A percentile compares a stretch with the other conserved stretches of the same genome.
Evolutionary conservation across 2,797 vertebrate species (phyloP).

Genomic region (Buphagus erythrorhynchus): DNA sequence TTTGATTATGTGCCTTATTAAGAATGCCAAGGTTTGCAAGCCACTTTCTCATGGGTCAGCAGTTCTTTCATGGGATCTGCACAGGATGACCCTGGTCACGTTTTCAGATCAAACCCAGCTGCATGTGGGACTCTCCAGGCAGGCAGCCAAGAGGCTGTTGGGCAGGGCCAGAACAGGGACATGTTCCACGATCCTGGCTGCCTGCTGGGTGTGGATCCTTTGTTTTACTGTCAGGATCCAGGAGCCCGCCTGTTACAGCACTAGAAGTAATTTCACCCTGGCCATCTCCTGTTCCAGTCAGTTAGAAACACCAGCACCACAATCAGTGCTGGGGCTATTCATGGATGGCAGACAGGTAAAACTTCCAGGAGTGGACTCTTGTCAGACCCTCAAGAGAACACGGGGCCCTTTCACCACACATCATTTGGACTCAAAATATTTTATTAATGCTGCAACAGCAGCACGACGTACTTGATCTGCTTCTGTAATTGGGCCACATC

Average conservation of each 20-base stretch:
- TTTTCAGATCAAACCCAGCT: not conserved
- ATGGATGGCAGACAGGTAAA: not conserved
- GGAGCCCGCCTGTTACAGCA: not conserved
- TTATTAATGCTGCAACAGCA: not conserved
- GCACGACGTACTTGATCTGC: not conserved
- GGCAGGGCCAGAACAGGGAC: not conserved
- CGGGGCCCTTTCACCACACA: accelerated
- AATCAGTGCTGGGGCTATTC: not conserved
- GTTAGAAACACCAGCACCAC: not conserved
- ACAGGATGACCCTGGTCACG: not conserved
- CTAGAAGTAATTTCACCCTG: not conserved
- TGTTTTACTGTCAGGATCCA: not conserved
- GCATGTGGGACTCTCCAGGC: not conserved
- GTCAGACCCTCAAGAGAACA: not conserved
- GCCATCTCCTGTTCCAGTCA: not conserved
- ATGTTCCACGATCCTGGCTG: not conserved
- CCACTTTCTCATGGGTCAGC: not conserved
- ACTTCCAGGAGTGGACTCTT: not conserved
- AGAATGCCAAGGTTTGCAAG: not conserved
- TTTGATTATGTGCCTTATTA: conserved; percentile 9
- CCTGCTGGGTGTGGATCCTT: not conserved
- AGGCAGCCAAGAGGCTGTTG: not conserved
- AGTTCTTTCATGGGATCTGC: not conserved
- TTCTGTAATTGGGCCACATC: not conserved
- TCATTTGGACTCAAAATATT: not conserved